Percentiles rank a stretch among this genome's conserved stretches.
These are phyloP conservation scores for Mesocentrotus franciscanus DNA, from an alignment of 53 echinoderm and acorn worm genomes.

Conservation along the genomic window DNA sequence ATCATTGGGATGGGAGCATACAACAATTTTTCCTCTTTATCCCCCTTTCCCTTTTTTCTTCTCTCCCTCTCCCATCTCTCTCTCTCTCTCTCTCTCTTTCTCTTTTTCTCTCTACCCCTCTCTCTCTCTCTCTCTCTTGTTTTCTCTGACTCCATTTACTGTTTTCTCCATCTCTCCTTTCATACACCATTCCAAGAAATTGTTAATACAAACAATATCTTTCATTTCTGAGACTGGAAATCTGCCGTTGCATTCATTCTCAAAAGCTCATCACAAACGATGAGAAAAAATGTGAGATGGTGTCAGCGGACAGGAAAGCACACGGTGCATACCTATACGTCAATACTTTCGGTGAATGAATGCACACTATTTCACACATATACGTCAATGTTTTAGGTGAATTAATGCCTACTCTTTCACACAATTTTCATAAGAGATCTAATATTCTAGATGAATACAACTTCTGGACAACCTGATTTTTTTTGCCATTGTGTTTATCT, in stretches of 20 bases:
- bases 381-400: neutral
- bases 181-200: neutral
- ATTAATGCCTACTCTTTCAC: neutral
- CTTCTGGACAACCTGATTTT: neutral
- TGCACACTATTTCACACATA: neutral
- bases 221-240: neutral
- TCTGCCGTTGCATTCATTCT: neutral
- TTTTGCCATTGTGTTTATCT: neutral
- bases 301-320: neutral
- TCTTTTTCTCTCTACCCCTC: neutral
- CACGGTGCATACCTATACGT: neutral
- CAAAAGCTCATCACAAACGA: constrained; percentile 1
- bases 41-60: neutral
- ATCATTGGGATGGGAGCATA: no score
- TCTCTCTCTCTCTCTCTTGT: constrained; percentile 34
- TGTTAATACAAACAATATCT: neutral
- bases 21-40: neutral
- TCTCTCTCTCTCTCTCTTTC: neutral
- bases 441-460: neutral
- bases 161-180: neutral
- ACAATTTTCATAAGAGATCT: neutral
- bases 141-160: neutral
- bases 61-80: neutral
- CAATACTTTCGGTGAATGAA: neutral
- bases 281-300: neutral